A percentile compares a stretch with the other conserved stretches of the same genome.
These are phyloP conservation scores for Silurus aristotelis DNA, from an alignment of 2,797 vertebrate genomes.

Conservation along the genomic window DNA sequence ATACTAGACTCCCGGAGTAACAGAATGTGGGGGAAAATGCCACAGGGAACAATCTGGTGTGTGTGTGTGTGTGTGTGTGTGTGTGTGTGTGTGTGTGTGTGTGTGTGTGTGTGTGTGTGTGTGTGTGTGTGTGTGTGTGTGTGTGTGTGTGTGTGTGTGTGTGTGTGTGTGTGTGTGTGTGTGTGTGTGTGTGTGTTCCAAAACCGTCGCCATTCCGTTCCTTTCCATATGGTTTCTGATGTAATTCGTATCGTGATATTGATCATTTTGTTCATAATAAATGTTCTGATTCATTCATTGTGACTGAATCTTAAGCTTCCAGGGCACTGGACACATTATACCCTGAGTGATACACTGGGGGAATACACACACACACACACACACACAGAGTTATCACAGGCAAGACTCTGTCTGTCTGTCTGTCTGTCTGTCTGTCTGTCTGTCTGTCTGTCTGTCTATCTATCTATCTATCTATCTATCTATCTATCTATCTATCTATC, in stretches of 20 bases:
- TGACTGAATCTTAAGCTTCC: no score
- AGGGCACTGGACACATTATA: no score
- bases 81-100: not conserved
- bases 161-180: no score
- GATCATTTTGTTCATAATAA: not conserved
- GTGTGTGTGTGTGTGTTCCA: not conserved
- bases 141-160: no score
- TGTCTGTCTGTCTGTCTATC: no score
- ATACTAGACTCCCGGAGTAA: conserved; percentile 11
- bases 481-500: no score
- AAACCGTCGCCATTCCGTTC: not conserved
- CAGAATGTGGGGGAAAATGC: conserved; percentile 29
- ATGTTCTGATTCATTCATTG: not conserved
- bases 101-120: not conserved
- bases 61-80: not conserved
- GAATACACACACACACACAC: no score
- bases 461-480: no score
- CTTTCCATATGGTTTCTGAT: not conserved
- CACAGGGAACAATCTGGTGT: conserved; percentile 25
- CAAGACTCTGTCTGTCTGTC: no score
- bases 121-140: not conserved
- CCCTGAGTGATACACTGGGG: no score
- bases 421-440: no score
- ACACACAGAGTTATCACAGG: no score
- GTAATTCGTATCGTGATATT: not conserved